phyloP scores from a whole-genome alignment of 2,113 vertebrate species.

The Thamnaconus septentrionalis region DNA sequence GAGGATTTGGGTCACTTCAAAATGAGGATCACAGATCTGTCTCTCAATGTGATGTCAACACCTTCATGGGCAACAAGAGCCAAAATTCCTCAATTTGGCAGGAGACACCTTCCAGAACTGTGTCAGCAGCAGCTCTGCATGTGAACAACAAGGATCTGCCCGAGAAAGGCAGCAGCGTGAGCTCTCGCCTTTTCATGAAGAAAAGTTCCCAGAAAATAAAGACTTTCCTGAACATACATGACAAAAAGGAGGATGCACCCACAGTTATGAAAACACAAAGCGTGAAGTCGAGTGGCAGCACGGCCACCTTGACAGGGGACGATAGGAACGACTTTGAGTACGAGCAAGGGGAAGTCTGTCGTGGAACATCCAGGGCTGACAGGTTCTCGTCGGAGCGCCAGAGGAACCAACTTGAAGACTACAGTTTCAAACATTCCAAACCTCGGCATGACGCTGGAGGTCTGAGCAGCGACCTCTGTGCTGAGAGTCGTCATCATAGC shows the following conservation, averaged over 20 bases:
- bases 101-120: conserved; percentile 70
- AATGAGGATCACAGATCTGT: conserved; percentile 72
- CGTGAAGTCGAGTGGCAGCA: conserved; percentile 81
- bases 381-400: conserved; percentile 47
- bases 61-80: conserved; percentile 43
- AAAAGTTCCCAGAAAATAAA: conserved; percentile 86
- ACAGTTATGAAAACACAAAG: conserved; percentile 77
- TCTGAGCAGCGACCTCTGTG: conserved; percentile 61
- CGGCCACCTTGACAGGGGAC: conserved; percentile 84
- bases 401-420: conserved; percentile 55
- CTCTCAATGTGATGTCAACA: conserved; percentile 74
- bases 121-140: conserved; percentile 80
- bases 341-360: background rate
- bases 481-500: conserved; percentile 81
- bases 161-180: conserved; percentile 71
- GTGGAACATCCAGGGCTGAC: conserved; percentile 51
- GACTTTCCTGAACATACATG: conserved; percentile 85
- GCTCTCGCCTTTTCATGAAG: conserved; percentile 83
- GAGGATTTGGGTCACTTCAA: conserved; percentile 49
- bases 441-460: conserved; percentile 70
- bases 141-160: conserved; percentile 66
- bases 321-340: conserved; percentile 70
- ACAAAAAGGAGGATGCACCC: conserved; percentile 82
- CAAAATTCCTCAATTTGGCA: conserved; percentile 45
- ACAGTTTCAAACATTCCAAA: conserved; percentile 76